Base-by-base conservation (phyloP, 2,113 vertebrate genomes). In the Mus spicilegus region DNA sequence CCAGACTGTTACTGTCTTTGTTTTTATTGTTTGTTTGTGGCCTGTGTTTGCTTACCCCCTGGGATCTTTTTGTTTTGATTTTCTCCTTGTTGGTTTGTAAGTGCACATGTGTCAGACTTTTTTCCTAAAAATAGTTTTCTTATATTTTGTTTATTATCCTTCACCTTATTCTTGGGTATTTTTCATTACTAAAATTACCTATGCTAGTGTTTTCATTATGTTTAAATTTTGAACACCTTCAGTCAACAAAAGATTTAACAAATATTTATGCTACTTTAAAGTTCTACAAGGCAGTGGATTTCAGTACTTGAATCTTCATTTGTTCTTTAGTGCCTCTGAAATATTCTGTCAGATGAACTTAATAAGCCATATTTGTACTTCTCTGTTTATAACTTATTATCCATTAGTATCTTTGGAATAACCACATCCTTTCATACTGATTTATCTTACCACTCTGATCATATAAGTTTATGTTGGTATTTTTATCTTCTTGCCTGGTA, bases 191-290 rank as follows among this genome's bases (percentile, higher is more conserved):
- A 33, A 49, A 72, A 46, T 8, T 78, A 28, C 2, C 26, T 33
- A 5, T 63, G 2, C 75, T 86, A 58, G 69, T 96, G 89, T 33
- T 96, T 70, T 22, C 36, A 26, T 81, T 89, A 12, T 67, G 9
- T 90, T 94, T 93, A 94, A 77, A 76, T 82, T 54, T 96, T 87
- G 61, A 78, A 69, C 30, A 86, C 76, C 16, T 54, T 67, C 36
- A 87, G 13, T 54, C 56, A 70, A 30, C 8, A 4, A 73, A 42
- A 72, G 42, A 58, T 58, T 93, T 92, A 93, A 28, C 76, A 84
- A 65, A 49, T 87, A 39, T 20, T 88, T 39, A 58, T 54, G 8
- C 11, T 73, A 24, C 65, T 75, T 93, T 84, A 67, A 49, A 77
- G 51, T 46, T 56, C 63, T 89, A 28, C 67, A 39, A n/a, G 61